Base-by-base conservation (phyloP, 1,140 invertebrate genomes). In the Ectropis grisescens region DNA sequence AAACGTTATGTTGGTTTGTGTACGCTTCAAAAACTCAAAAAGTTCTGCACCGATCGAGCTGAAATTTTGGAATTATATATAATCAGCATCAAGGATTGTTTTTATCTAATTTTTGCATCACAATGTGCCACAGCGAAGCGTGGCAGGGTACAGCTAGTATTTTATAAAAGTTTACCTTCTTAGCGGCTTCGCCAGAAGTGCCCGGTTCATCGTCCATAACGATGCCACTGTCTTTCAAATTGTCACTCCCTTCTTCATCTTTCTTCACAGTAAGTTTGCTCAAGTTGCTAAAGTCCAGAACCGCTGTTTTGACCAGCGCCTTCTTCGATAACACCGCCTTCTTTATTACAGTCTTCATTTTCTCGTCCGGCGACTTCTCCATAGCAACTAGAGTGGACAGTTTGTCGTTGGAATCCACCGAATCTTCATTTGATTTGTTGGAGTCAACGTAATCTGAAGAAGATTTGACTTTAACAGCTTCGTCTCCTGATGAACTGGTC, bases 401-500 rank as follows among this genome's bases (percentile, higher is more conserved):
- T 28, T 53, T 67, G 29, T 81, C 76, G 13, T 74, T 78, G 6
- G 72, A 78, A 47, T 81, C 76, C 0, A 59, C 44, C 0, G 76
- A 81, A 34, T 76, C 72, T 34, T 81, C 76, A 32, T 78, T 78
- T 1, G 75, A 80, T 57, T 74, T 81, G 25, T 69, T 70, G 0
- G 69, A 76, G 15, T 80, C 75, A 12, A 68, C 54, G 13, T 66
- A 79, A 37, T 76, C 70, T 1, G 76, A 66, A 16, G 70, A 69
- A 4, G 71, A 78, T 26, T 78, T 78, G 1, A 60, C 85, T 92
- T 94, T 96, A 8, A 93, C 58, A 45, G 92, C 89, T 46, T 91
- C 84, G 24, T 83, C 79, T 2, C 91, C 91, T 0, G 93, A 93
- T 11, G 95, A 83, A 69, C 95, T 94, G 3, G 91, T 91, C 8